Base-by-base conservation (phyloP, 2,888 invertebrate species). In the Tiliacea aurago region DNA sequence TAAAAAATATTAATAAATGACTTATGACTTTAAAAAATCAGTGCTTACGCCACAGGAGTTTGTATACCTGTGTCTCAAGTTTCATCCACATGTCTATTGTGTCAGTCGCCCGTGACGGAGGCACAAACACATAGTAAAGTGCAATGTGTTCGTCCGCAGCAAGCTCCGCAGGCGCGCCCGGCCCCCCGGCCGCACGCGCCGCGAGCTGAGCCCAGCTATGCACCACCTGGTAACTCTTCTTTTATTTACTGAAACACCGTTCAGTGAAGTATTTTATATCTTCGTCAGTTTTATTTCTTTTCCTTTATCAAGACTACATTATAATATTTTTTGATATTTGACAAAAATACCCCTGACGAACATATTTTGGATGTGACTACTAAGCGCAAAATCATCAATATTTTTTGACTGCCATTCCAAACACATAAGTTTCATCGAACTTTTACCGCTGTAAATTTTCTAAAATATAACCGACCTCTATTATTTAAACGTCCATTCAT, bases 151-250 rank as follows among this genome's bases (percentile, higher is more conserved):
- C 13, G 9, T 45, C 0, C 0, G 0, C 70, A 73, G 75, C 80
- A 74, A 6, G 11, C 72, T 0, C 75, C 73, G 70, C 86, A 80
- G 67, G 83, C 84, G 74, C 88, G 86, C 75, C 45, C 73, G 41
- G 6, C 5, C 0, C 76, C 78, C 0, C 80, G 83, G 7, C 2
- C 63, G 0, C 82, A 73, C 58, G 33, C 43, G 33, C 7, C 78
- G 13, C 83, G 56, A 9, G 9, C 59, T 0, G 80, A 80, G 49
- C 81, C 53, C 6, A 51, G 33, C 69, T 78, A 78, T 7, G 62
- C 70, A 1, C 28, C 81, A 0, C 5, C 69, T 23, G 76, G 78
- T 79, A 33, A 28, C 7, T 55, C 0, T 28, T 18, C 7, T 55
- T 55, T 55, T 55, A 15, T 55, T 18, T 55, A 55, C 28, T 28